Conservation (phyloP, 2,797 vertebrate genomes). For the Esox lucius region DNA sequence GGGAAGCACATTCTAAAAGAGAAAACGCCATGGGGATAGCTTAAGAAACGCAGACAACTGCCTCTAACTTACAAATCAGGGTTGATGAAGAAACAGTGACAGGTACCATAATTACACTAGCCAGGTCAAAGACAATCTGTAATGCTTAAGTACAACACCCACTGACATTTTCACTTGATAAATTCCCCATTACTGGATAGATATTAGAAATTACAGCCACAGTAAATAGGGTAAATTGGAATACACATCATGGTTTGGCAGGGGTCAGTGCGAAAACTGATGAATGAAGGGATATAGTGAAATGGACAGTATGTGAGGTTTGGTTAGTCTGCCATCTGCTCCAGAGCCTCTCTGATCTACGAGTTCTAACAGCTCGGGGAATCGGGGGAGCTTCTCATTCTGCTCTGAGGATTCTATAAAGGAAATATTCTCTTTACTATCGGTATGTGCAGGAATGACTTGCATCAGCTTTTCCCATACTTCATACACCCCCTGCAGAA, state of each 20-base stretch:
- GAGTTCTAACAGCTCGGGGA: background rate
- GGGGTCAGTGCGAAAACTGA: background rate
- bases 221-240: background rate
- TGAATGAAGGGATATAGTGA: background rate
- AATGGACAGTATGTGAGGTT: background rate
- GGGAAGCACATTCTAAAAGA: no score
- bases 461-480: background rate
- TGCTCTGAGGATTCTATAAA: background rate
- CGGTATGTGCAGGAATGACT: conserved; percentile 1
- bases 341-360: background rate
- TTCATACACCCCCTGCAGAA: background rate
- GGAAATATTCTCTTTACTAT: background rate
- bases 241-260: background rate
- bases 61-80: background rate
- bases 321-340: background rate
- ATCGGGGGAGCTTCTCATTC: background rate
- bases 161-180: background rate
- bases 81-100: background rate
- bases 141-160: background rate
- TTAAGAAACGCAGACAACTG: background rate
- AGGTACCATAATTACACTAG: background rate
- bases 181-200: background rate
- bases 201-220: background rate
- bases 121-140: background rate
- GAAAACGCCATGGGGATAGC: background rate